These are phyloP conservation scores for Cariama cristata DNA, from an alignment of 2,113 vertebrate genomes.

Conservation along the genomic window DNA sequence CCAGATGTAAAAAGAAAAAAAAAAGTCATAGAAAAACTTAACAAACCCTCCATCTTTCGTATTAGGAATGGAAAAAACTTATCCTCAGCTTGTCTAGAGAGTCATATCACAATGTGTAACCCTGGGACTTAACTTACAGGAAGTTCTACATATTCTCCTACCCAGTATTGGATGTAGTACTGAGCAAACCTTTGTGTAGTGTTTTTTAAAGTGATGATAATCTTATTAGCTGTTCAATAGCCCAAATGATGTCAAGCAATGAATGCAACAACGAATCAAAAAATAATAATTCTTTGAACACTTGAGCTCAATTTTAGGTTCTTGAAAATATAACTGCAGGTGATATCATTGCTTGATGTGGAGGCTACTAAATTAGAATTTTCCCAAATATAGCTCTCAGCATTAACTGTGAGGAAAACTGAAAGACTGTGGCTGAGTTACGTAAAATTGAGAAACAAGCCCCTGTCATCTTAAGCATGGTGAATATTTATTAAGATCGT, in stretches of 20 bases:
- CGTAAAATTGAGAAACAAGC: neutral
- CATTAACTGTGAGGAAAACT: neutral
- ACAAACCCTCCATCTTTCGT: rapidly evolving
- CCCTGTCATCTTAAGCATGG: neutral
- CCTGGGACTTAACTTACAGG: neutral
- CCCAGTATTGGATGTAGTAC: neutral
- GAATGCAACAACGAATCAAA: neutral
- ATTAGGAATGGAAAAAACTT: neutral
- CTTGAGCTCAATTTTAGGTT: neutral
- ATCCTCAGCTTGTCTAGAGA: neutral
- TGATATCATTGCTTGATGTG: neutral
- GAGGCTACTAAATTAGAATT: neutral
- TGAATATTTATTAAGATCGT: neutral
- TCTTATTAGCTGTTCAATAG: neutral
- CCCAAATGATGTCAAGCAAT: neutral
- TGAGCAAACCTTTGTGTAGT: neutral
- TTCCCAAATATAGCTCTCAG: neutral
- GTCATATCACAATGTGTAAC: neutral
- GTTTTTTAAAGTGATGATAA: neutral
- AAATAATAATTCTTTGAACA: neutral
- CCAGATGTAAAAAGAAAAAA: neutral
- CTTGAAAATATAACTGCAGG: neutral
- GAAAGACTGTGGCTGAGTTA: neutral
- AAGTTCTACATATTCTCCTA: neutral
- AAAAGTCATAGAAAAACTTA: neutral